These are phyloP conservation scores for Rissa tridactyla DNA, from an alignment of 2,113 vertebrate species.

Conservation along the genomic window DNA sequence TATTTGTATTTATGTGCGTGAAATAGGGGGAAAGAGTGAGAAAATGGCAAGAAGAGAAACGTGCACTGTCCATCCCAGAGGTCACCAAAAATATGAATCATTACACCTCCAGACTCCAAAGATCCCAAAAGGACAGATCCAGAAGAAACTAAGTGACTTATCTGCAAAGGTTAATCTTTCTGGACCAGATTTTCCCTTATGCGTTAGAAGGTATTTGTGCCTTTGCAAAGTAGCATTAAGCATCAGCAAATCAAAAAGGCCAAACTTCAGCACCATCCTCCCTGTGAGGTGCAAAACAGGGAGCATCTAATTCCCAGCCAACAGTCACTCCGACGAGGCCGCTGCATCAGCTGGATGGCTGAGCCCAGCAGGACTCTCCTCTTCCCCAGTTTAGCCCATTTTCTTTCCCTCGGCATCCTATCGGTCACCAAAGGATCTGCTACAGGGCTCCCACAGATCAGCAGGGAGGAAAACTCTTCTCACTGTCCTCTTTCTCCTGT, in stretches of 20 bases:
- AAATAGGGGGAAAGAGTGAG: background rate
- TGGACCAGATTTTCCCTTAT: background rate
- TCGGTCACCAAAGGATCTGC: background rate
- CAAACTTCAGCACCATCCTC: background rate
- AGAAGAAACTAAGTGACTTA: background rate
- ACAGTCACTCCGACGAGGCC: accelerated
- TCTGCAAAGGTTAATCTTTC: background rate
- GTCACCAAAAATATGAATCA: background rate
- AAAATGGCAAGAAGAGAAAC: background rate
- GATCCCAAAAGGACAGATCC: background rate
- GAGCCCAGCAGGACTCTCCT: background rate
- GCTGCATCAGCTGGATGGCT: background rate
- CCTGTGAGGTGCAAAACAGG: background rate
- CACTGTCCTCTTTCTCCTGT: background rate
- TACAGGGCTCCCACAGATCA: background rate
- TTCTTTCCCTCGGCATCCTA: background rate
- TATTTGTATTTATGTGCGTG: background rate
- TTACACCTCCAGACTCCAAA: background rate
- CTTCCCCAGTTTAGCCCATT: background rate
- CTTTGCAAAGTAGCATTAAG: background rate
- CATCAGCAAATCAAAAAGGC: background rate
- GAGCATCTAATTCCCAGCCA: background rate
- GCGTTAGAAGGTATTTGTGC: background rate
- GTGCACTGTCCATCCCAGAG: background rate
- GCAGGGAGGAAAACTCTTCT: background rate